Percentiles rank a stretch among this genome's conserved stretches.
These are phyloP conservation scores for Xylocopa sonorina DNA, from an alignment of 1,140 invertebrate species.

Conservation along the genomic window DNA sequence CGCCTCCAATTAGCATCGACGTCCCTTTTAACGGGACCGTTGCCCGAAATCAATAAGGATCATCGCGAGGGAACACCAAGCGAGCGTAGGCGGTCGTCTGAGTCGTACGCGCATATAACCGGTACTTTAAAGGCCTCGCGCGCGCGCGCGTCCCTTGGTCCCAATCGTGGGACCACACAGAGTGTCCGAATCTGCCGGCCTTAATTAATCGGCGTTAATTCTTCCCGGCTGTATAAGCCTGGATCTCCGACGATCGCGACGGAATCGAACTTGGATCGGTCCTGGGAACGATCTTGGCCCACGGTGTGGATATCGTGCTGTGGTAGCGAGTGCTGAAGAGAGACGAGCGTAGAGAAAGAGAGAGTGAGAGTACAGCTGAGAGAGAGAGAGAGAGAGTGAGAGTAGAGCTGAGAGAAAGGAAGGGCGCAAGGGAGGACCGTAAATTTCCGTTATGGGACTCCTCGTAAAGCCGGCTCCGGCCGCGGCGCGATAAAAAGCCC, in stretches of 20 bases:
- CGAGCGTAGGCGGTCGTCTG: slow-evolving; percentile 43
- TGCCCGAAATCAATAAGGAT: slow-evolving; percentile 19
- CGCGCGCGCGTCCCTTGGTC: slow-evolving; percentile 24
- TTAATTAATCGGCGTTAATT: slow-evolving; percentile 67
- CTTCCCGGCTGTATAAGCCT: slow-evolving; percentile 34
- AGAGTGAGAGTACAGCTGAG: not conserved
- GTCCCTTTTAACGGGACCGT: slow-evolving; percentile 18
- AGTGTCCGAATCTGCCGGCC: slow-evolving; percentile 43
- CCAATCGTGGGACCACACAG: slow-evolving; percentile 54
- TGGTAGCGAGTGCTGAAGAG: too few species aligned
- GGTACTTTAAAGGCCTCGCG: slow-evolving; percentile 41
- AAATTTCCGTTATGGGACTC: slow-evolving; percentile 71
- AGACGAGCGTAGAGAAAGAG: not conserved
- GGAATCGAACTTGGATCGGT: slow-evolving; percentile 34
- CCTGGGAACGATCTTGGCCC: slow-evolving; percentile 17
- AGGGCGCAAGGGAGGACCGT: slow-evolving; percentile 59
- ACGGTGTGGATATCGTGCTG: too few species aligned
- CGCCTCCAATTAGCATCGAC: slow-evolving; percentile 29
- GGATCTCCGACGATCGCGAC: slow-evolving; percentile 29
- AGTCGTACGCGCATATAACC: slow-evolving; percentile 47
- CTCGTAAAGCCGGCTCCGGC: slow-evolving; percentile 69
- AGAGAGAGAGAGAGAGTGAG: not conserved
- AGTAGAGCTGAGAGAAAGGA: slow-evolving; percentile 34
- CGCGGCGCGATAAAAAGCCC: slow-evolving; percentile 71
- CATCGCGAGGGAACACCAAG: slow-evolving; percentile 19